Evolutionary conservation across 2,113 vertebrate species (phyloP), one percentile per base, ranked within the genome.

Genomic region (Columba livia): DNA sequence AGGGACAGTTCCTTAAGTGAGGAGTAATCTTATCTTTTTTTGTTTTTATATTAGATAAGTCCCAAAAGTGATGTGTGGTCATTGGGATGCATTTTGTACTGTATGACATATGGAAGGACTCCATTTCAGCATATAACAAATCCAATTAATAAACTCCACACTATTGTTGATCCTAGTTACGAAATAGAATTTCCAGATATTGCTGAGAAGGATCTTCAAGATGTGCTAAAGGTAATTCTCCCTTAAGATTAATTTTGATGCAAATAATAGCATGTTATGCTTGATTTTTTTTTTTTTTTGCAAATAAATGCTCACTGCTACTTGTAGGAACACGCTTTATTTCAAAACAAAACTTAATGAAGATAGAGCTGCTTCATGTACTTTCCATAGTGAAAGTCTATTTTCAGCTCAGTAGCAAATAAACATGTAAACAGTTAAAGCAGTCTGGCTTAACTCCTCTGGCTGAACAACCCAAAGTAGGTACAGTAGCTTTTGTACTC

Each of bases 31-130:
- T 15, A 31, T 34, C 53, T 48, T n/a, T 65, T 28, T 25, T 38
- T 88, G 19, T 26, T 48, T 44, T 71, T 77, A 9, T 64, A 65
- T 21, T 96, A 99, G 99, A 99, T 99, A 95, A 99, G 99, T 85
- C 98, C 99, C 6, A 99, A 99, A 98, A 99, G 99, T 44, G 99
- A 99, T 47, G 99, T 99, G 47, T 99, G 99, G 99, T 99, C 99
- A 12, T 96, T 99, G 54, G 99, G 99, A 19, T 99, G 99, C 86
- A 99, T 99, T 97, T 97, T 99, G 80, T 99, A 99, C 92, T 99
- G 98, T 53, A 99, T 99, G 99, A 99, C 99, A 7, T 99, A 99
- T 9, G 98, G 99, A 47, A 99, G 98, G 97, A 99, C 99, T 82
- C 99, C 99, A 1, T 99, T 99, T 97, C 99, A 99, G 89, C 99